Conservation (phyloP, 2,888 invertebrate species). For the Tolmerus cingulatus region DNA sequence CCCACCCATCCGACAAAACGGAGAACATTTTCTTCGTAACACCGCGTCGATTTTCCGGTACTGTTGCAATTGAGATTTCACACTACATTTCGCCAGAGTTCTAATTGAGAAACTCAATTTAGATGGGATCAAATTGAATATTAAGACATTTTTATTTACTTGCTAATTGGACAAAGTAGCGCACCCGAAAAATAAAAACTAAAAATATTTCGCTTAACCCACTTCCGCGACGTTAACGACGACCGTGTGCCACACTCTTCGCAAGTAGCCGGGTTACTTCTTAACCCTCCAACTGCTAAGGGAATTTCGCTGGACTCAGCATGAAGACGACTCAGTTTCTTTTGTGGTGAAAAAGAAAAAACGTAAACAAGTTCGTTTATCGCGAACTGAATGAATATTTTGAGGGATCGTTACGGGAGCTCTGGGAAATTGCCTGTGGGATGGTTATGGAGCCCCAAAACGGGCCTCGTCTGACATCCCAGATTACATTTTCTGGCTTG, state of each 20-base stretch:
- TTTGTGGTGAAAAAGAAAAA: not conserved
- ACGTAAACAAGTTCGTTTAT: conserved; percentile 7
- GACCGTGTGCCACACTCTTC: not conserved
- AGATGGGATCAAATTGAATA: not conserved
- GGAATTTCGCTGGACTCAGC: conserved; percentile 2
- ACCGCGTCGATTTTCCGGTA: not conserved
- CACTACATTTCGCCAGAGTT: not conserved
- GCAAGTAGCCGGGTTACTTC: not conserved
- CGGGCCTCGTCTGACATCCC: not conserved
- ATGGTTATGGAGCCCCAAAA: not conserved
- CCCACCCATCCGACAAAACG: not conserved
- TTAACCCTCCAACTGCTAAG: not conserved
- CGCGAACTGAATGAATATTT: not conserved
- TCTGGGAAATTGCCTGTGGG: not conserved
- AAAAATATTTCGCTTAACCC: not conserved
- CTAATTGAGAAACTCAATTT: conserved; percentile 14
- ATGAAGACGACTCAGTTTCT: not conserved
- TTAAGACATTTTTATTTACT: not conserved
- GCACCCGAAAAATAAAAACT: not conserved
- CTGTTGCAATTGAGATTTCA: conserved; percentile 1
- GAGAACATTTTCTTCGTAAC: not conserved
- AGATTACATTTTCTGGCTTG: not conserved
- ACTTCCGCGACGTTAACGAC: not conserved
- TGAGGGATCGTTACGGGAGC: not conserved
- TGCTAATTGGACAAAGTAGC: not conserved